Percentiles rank a stretch among this genome's conserved stretches.
Conservation (phyloP, 1,140 invertebrate genomes). For the Hestina assimilis region DNA sequence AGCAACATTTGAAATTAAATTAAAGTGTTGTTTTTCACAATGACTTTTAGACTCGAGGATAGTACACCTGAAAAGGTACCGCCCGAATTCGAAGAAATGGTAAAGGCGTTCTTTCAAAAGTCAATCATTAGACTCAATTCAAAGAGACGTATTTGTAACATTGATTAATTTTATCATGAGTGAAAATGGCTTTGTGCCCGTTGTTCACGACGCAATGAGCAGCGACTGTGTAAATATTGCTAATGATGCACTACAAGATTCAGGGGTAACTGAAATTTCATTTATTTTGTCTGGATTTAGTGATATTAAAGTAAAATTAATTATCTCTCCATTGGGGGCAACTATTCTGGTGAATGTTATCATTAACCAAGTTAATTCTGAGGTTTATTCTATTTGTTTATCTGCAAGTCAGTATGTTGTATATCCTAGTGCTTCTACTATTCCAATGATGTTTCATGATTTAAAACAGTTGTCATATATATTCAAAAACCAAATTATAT, state of each 20-base stretch:
- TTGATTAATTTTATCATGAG: slow-evolving; percentile 50
- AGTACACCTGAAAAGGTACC: slow-evolving; percentile 48
- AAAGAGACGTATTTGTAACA: slow-evolving; percentile 57
- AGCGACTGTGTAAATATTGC: slow-evolving; percentile 24
- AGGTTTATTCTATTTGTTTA: slow-evolving; percentile 59
- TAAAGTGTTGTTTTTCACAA: slow-evolving; percentile 18
- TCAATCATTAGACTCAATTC: slow-evolving; percentile 35
- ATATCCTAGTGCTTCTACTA: slow-evolving; percentile 40
- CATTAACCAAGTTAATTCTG: slow-evolving; percentile 44
- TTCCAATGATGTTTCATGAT: slow-evolving; percentile 59
- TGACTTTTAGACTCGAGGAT: slow-evolving; percentile 54
- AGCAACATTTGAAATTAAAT: no score
- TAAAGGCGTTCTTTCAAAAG: slow-evolving; percentile 35
- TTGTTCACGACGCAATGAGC: slow-evolving; percentile 29
- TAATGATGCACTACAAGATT: slow-evolving; percentile 37
- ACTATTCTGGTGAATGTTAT: slow-evolving; percentile 53
- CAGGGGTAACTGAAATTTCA: slow-evolving; percentile 42
- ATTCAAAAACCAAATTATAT: slow-evolving; percentile 57
- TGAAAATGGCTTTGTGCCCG: slow-evolving; percentile 55
- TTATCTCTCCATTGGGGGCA: slow-evolving; percentile 51
- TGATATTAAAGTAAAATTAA: slow-evolving; percentile 42
- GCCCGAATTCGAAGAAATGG: slow-evolving; percentile 38
- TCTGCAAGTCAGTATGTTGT: slow-evolving; percentile 54
- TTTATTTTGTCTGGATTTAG: slow-evolving; percentile 49
- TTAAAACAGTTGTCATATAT: slow-evolving; percentile 48